phyloP scores from a whole-genome alignment of 2,113 vertebrate genomes.

The Pomatostomus ruficeps region DNA sequence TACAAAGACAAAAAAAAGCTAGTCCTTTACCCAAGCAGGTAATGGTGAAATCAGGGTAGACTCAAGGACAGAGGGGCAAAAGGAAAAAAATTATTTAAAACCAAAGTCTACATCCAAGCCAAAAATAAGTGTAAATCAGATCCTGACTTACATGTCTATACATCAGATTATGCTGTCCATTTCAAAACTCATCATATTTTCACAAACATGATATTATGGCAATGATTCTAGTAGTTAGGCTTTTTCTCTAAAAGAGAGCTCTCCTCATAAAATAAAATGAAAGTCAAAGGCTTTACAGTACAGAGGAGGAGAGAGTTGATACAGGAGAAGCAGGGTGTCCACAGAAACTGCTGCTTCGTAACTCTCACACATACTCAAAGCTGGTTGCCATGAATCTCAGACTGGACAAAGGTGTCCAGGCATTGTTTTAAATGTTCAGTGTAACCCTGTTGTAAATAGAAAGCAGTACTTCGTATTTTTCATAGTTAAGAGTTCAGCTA shows the following conservation, averaged over 20 bases:
- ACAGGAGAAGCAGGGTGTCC: not conserved
- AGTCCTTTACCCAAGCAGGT: not conserved
- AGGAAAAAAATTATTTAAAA: not conserved
- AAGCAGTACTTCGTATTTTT: not conserved
- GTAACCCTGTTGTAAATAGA: not conserved
- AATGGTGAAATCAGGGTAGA: not conserved
- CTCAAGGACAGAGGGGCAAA: not conserved
- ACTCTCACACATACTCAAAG: not conserved
- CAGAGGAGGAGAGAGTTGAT: not conserved
- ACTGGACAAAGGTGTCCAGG: not conserved
- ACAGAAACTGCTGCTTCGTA: not conserved
- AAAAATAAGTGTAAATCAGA: not conserved
- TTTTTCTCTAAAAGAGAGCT: not conserved
- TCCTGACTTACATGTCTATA: not conserved
- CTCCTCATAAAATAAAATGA: not conserved
- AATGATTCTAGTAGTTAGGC: not conserved
- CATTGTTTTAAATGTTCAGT: not conserved
- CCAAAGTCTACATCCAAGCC: not conserved
- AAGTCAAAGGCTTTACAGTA: not conserved
- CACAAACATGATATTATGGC: not conserved
- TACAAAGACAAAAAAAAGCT: not conserved
- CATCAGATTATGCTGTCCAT: not conserved
- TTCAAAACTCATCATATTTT: not conserved
- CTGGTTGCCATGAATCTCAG: not conserved
- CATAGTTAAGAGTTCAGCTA: not conserved